phyloP scores from a whole-genome alignment of 2,888 invertebrate species.

The Ecdyonurus torrentis region DNA sequence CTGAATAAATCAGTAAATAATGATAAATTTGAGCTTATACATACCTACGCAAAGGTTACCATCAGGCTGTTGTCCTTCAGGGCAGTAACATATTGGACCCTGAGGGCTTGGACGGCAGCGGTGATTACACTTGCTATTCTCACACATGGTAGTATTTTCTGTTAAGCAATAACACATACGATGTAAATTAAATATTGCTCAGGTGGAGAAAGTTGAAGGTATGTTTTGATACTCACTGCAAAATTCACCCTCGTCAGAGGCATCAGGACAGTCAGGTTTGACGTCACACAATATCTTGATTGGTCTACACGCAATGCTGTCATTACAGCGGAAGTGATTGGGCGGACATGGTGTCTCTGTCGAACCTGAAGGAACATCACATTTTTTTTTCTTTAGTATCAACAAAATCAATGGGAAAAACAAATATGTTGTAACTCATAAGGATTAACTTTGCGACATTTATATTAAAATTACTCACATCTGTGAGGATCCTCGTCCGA shows the following conservation, averaged over 20 bases:
- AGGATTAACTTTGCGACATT: not conserved
- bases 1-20: too few relatives aligned
- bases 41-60: constrained; percentile 41
- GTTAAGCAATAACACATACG: too few relatives aligned
- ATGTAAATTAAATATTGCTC: constrained; percentile 8
- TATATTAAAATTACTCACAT: constrained; percentile 30
- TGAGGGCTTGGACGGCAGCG: constrained; percentile 52
- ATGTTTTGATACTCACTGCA: constrained; percentile 33
- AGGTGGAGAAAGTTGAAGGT: too few relatives aligned
- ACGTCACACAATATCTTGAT: constrained; percentile 48
- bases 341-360: constrained; percentile 44
- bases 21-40: constrained; percentile 13
- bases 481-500: constrained; percentile 51
- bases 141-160: constrained; percentile 32
- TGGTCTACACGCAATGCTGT: constrained; percentile 39
- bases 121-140: constrained; percentile 37
- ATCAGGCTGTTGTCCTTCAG: constrained; percentile 43
- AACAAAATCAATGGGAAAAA: too few relatives aligned
- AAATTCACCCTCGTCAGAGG: constrained; percentile 53
- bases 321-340: constrained; percentile 49
- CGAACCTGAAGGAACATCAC: constrained; percentile 37
- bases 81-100: constrained; percentile 61
- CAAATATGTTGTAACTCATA: too few relatives aligned
- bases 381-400: too few relatives aligned
- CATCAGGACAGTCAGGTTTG: constrained; percentile 45